phyloP scores from a whole-genome alignment of 2,113 vertebrate species.

The Triplophysa siluroides region DNA sequence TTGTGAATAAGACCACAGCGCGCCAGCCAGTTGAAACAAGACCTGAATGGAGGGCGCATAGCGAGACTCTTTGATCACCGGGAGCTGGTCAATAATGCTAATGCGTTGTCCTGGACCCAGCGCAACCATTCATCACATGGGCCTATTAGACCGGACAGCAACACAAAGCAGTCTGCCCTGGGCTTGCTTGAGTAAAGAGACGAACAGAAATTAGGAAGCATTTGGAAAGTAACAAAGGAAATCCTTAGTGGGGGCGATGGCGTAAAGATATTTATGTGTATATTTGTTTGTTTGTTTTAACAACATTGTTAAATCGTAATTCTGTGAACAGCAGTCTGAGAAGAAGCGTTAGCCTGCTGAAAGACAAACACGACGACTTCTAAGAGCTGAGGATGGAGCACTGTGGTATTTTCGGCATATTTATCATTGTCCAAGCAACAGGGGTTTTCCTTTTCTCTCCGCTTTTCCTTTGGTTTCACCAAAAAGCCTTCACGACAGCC shows the following conservation, averaged over 20 bases:
- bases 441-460: slow-evolving; percentile 2
- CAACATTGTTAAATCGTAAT: background rate
- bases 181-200: background rate
- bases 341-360: slow-evolving; percentile 11
- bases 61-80: slow-evolving; percentile 49
- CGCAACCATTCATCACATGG: slow-evolving; percentile 58
- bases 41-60: slow-evolving; percentile 37
- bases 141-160: slow-evolving; percentile 49
- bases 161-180: slow-evolving; percentile 42
- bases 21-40: slow-evolving; percentile 47
- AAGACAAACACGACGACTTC: slow-evolving; percentile 21
- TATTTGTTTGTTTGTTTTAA: background rate
- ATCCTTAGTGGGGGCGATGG: background rate
- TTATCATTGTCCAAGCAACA: slow-evolving; percentile 26
- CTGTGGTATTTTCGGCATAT: slow-evolving; percentile 28
- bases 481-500: slow-evolving; percentile 50
- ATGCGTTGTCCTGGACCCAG: slow-evolving; percentile 51
- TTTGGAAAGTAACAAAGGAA: background rate
- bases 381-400: slow-evolving; percentile 44
- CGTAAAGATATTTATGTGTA: background rate
- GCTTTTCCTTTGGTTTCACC: slow-evolving; percentile 44
- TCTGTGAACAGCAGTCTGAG: slow-evolving; percentile 1
- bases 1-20: slow-evolving; percentile 28
- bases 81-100: slow-evolving; percentile 62
- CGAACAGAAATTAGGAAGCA: slow-evolving; percentile 1